Conservation (phyloP, 2,888 invertebrate genomes). For the Eupithecia abbreviata region DNA sequence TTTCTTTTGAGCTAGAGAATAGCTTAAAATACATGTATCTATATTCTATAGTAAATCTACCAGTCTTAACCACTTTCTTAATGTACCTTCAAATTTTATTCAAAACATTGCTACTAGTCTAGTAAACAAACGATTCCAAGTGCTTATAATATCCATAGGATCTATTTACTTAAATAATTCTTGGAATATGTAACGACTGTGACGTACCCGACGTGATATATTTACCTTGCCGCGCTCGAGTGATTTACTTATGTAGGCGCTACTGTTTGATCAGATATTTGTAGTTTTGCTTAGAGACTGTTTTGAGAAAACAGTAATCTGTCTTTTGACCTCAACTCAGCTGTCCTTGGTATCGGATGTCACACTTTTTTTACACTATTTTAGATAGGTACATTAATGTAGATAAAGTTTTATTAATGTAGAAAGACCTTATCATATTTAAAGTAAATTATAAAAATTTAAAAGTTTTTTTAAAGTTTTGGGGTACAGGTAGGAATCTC, state of each 20-base stretch:
- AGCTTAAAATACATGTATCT: too few relatives aligned
- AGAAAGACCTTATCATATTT: too few relatives aligned
- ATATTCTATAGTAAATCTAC: neutral
- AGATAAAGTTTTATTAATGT: too few relatives aligned
- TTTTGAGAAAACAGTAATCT: slow-evolving; percentile 35
- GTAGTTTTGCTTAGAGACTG: slow-evolving; percentile 37
- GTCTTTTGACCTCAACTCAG: slow-evolving; percentile 33
- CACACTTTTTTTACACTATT: neutral
- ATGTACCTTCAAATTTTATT: neutral
- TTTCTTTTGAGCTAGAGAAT: too few relatives aligned
- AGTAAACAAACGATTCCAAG: neutral
- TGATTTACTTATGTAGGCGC: slow-evolving; percentile 50
- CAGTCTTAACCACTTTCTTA: neutral
- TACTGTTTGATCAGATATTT: slow-evolving; percentile 53
- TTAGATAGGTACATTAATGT: too few relatives aligned
- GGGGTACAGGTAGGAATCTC: too few relatives aligned
- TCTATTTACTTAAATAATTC: slow-evolving; percentile 46
- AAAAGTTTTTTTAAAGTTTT: too few relatives aligned
- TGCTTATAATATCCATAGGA: slow-evolving; percentile 21
- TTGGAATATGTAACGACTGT: slow-evolving; percentile 47
- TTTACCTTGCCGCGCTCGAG: slow-evolving; percentile 44
- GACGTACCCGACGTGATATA: slow-evolving; percentile 43
- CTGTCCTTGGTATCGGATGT: slow-evolving; percentile 2
- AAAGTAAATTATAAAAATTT: too few relatives aligned
- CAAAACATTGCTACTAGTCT: neutral